Evolutionary conservation across 1,140 invertebrate species (phyloP).

Genomic region (Thaumetopoea pityocampa): DNA sequence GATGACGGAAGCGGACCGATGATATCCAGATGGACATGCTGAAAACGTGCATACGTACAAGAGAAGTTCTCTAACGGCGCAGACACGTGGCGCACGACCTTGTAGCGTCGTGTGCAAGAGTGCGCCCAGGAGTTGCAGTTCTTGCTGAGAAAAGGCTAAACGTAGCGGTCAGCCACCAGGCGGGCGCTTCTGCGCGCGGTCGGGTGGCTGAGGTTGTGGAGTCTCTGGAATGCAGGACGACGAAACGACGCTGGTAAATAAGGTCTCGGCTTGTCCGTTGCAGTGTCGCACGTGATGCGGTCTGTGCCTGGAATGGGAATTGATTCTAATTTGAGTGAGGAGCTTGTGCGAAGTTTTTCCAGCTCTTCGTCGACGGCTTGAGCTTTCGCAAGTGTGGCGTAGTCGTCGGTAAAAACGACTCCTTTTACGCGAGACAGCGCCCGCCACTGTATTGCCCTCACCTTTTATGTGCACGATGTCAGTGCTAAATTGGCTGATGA

Average conservation of each 20-base stretch:
- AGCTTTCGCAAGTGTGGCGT: no score
- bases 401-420: no score
- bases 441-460: background rate
- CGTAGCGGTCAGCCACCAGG: conserved; percentile 46
- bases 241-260: conserved; percentile 31
- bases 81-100: conserved; percentile 24
- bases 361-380: background rate
- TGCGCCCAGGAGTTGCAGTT: conserved; percentile 35
- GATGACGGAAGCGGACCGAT: background rate
- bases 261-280: conserved; percentile 10
- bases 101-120: conserved; percentile 14
- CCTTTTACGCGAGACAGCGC: background rate
- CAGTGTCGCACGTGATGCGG: background rate
- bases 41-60: conserved; percentile 10
- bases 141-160: conserved; percentile 57
- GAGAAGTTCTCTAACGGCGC: conserved; percentile 28
- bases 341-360: background rate
- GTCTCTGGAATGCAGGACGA: conserved; percentile 28
- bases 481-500: conserved; percentile 1
- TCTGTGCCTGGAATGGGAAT: background rate
- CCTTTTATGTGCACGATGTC: background rate
- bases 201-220: conserved; percentile 50
- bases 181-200: conserved; percentile 35
- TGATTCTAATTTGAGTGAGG: background rate
- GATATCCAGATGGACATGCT: background rate